These are phyloP conservation scores for Drosophila sucinea DNA, from an alignment of 1,140 invertebrate species.

Conservation along the genomic window DNA sequence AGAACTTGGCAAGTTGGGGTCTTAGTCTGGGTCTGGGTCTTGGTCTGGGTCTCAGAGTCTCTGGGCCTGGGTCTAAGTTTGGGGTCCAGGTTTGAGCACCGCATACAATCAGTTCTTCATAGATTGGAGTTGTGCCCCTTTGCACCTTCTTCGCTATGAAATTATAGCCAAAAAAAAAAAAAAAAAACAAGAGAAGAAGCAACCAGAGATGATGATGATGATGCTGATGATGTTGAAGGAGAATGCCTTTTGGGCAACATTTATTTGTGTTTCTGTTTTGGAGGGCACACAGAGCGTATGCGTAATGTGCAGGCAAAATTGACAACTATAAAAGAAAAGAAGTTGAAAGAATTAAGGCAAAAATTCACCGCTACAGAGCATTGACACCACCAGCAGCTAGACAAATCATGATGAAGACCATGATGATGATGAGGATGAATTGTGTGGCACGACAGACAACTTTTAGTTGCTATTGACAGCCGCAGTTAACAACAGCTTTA, in stretches of 20 bases:
- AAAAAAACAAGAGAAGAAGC: neutral
- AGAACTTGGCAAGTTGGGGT: neutral
- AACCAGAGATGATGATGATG: neutral
- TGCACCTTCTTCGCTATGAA: slow-evolving; percentile 3
- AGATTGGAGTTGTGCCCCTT: slow-evolving; percentile 3
- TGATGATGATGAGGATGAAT: slow-evolving; percentile 8
- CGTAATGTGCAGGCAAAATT: slow-evolving; percentile 54
- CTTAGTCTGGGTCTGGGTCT: neutral
- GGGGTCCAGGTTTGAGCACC: neutral
- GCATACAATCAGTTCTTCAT: slow-evolving; percentile 7
- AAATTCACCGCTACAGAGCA: slow-evolving; percentile 74
- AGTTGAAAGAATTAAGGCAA: slow-evolving; percentile 39
- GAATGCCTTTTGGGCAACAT: slow-evolving; percentile 24
- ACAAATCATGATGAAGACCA: slow-evolving; percentile 51
- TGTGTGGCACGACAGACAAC: slow-evolving; percentile 11
- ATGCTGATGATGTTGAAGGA: neutral
- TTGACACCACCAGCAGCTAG: slow-evolving; percentile 53
- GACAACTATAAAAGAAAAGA: slow-evolving; percentile 21
- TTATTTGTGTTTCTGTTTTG: neutral
- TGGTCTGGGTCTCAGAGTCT: neutral
- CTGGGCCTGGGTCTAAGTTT: neutral
- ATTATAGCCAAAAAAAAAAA: slow-evolving; percentile 10
- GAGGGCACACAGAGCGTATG: slow-evolving; percentile 49
- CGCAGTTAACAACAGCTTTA: slow-evolving; percentile 68
- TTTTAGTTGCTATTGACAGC: slow-evolving; percentile 71